Conservation (phyloP, 2,113 vertebrate species). For the Centropristis striata region DNA sequence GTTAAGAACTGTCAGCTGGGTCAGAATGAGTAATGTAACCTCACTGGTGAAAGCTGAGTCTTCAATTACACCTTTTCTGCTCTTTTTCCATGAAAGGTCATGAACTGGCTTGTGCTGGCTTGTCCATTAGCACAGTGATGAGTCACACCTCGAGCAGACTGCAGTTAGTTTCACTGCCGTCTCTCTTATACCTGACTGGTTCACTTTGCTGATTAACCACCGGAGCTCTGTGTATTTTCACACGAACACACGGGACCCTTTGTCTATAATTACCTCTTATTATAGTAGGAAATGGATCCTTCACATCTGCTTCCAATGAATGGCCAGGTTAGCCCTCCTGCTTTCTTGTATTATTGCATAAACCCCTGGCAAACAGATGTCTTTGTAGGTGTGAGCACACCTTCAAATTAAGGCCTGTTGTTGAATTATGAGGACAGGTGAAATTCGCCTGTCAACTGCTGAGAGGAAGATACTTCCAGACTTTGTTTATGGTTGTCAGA, state of each 20-base stretch:
- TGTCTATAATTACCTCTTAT: conserved; percentile 83
- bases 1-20: conserved; percentile 1
- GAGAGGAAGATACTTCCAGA: conserved; percentile 54
- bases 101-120: conserved; percentile 67
- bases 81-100: conserved; percentile 53
- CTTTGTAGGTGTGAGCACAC: conserved; percentile 60
- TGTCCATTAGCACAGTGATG: conserved; percentile 62
- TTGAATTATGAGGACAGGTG: conserved; percentile 73
- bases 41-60: conserved; percentile 61
- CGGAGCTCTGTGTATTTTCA: conserved; percentile 65
- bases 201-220: conserved; percentile 57
- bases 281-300: conserved; percentile 80
- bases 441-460: conserved; percentile 70
- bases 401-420: conserved; percentile 78
- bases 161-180: conserved; percentile 47
- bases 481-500: conserved; percentile 70
- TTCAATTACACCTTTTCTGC: conserved; percentile 53
- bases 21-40: conserved; percentile 29
- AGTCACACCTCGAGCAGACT: conserved; percentile 47
- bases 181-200: conserved; percentile 31
- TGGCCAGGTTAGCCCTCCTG: conserved; percentile 72
- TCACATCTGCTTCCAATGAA: conserved; percentile 87
- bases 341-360: conserved; percentile 77
- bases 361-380: conserved; percentile 82
- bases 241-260: conserved; percentile 60